Base-by-base conservation (phyloP, 1,140 invertebrate genomes). In the Chlorops oryzae region DNA sequence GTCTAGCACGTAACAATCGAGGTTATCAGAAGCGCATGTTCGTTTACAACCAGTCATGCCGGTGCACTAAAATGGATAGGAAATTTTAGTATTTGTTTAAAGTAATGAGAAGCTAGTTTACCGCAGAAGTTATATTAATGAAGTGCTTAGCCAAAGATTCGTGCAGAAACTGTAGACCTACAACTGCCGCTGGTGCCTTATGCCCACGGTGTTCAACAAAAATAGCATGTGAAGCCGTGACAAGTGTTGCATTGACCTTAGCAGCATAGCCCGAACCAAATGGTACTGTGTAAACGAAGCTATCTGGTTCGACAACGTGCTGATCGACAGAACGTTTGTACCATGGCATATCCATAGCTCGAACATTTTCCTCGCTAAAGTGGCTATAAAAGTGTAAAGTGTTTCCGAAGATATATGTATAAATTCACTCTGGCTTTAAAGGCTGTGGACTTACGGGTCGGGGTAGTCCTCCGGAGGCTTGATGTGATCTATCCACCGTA, bases 261-360 rank as follows among this genome's bases (percentile, higher is more conserved):
- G 75, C 71, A 40, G 77, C 75, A 50, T 78, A 77, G 77, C 80
- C 87, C 56, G 85, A 86, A 63, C 88, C 82, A 61, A 88, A 92
- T 3, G 92, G 90, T 7, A 96, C 89, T 48, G 90, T 92, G 70
- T 88, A 95, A 0, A 94, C 90, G 69, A 94, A 95, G 61, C 89
- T 91, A 55, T 92, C 88, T 1, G 86, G 84, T 62, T 92, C 88
- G 39, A 91, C 80, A 0, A 80, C 72, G 57, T 92, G 87, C 62
- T 93, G 90, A 70, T 96, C 92, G 2, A 96, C 89, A 2, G 94
- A 92, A 50, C 92, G 78, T 67, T 88, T 87, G 68, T 96, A 96
- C 89, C 92, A 96, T 3, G 88, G 79, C 34, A 90, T 87, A 63
- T 96, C 90, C 69, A 89, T 91, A 1, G 92, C 88, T 55, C 84